These are phyloP conservation scores for Catostylus mosaicus DNA, from an alignment of 30 jellyfish, hydroid and myxozoan genomes.

Conservation along the genomic window DNA sequence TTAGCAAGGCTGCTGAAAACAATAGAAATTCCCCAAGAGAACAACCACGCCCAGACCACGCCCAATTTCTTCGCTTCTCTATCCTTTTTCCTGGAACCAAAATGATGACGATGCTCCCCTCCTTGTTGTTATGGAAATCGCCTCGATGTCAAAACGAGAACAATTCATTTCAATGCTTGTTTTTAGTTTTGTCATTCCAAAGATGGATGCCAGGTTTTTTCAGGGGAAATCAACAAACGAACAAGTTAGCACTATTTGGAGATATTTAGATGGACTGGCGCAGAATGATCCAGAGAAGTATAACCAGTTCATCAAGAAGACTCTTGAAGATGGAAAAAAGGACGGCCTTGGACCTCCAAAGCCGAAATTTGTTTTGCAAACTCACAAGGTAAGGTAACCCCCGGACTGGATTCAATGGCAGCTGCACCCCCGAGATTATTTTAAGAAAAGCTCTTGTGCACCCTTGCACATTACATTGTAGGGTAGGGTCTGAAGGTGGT, in stretches of 20 bases:
- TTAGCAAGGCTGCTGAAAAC: too few relatives aligned
- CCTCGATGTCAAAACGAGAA: not conserved
- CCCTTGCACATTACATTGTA: not conserved
- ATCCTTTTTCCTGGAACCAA: not conserved
- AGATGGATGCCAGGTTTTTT: constrained; percentile 31
- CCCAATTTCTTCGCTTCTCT: not conserved
- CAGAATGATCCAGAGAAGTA: constrained; percentile 71
- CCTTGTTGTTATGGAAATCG: constrained; percentile 9
- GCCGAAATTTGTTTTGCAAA: constrained; percentile 54
- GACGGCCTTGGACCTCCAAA: constrained; percentile 89
- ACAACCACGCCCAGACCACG: not conserved
- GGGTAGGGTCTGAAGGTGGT: not conserved
- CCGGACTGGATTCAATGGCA: not conserved
- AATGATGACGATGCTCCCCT: not conserved
- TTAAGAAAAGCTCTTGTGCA: not conserved
- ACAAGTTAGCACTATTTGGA: constrained; percentile 72
- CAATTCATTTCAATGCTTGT: not conserved
- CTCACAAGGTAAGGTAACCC: constrained; percentile 59
- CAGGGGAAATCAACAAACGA: constrained; percentile 50
- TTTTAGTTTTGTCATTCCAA: not conserved
- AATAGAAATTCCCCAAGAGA: not conserved
- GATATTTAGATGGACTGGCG: constrained; percentile 69
- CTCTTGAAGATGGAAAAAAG: constrained; percentile 78
- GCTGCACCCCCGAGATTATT: not conserved
- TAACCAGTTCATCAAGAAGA: constrained; percentile 62